Conservation (phyloP, 2,113 vertebrate genomes). For the Uropsilus gracilis region DNA sequence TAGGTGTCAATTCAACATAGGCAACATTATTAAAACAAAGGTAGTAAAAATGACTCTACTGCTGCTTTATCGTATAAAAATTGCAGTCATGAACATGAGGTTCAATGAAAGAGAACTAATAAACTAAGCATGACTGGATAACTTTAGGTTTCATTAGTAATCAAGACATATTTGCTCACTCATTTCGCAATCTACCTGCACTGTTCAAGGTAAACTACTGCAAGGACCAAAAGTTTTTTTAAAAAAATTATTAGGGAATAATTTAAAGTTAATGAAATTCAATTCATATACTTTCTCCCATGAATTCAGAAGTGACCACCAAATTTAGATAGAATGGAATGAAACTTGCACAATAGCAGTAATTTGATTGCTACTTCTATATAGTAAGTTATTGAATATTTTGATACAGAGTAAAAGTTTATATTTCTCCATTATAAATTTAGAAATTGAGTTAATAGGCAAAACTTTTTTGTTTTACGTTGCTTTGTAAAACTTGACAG, state of each 20-base stretch:
- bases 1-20: constrained; percentile 28
- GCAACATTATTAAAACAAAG: constrained; percentile 16
- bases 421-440: constrained; percentile 56
- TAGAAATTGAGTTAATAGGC: constrained; percentile 25
- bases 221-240: constrained; percentile 2
- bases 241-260: constrained; percentile 45
- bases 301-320: not conserved
- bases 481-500: constrained; percentile 46
- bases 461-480: not conserved
- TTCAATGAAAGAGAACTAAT: constrained; percentile 18
- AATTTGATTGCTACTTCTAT: constrained; percentile 4
- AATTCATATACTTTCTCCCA: not conserved
- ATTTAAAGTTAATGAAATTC: constrained; percentile 51
- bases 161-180: not conserved
- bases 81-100: not conserved
- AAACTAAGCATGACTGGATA: not conserved
- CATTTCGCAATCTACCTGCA: constrained; percentile 35
- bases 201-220: constrained; percentile 1
- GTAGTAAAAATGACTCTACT: constrained; percentile 23
- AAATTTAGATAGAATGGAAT: constrained; percentile 23
- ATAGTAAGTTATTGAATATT: not conserved
- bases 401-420: constrained; percentile 37
- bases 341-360: not conserved
- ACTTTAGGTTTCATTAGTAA: constrained; percentile 32
- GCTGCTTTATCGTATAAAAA: constrained; percentile 18